Evolutionary conservation across 2,888 invertebrate genomes (phyloP).

Genomic region (Stenchaetothrips biformis): DNA sequence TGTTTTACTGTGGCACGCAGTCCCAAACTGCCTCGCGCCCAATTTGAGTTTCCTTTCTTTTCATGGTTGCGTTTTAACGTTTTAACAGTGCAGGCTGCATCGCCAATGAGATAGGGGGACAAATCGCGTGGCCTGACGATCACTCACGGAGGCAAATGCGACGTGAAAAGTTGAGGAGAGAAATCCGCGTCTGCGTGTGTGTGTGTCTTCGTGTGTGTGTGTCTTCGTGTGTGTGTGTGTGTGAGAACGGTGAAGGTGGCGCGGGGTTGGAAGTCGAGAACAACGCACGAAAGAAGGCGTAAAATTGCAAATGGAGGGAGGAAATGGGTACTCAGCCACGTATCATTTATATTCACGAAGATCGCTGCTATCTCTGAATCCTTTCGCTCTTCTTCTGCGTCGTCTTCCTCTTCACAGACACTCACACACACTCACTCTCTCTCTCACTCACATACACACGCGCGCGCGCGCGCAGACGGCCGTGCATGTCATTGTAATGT

Average conservation of each 20-base stretch:
- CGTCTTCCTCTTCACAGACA: constrained; percentile 1
- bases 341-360: constrained; percentile 7
- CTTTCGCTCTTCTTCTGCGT: neutral
- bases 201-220: neutral
- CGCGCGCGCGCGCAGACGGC: neutral
- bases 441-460: neutral
- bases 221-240: neutral
- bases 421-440: neutral
- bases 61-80: too few species aligned
- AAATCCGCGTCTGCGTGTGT: neutral
- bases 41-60: too few species aligned
- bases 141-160: too few species aligned
- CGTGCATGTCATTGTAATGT: constrained; percentile 20
- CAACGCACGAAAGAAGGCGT: neutral
- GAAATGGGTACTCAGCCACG: constrained; percentile 17
- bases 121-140: too few species aligned
- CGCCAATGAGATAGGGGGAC: too few species aligned
- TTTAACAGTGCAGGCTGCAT: too few species aligned
- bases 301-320: neutral
- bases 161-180: neutral
- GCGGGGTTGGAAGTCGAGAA: neutral
- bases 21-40: too few species aligned
- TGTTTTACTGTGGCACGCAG: too few species aligned
- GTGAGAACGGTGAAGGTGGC: neutral
- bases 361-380: neutral